Evolutionary conservation across 2,888 invertebrate species (phyloP).

Genomic region (Ischnura elegans): DNA sequence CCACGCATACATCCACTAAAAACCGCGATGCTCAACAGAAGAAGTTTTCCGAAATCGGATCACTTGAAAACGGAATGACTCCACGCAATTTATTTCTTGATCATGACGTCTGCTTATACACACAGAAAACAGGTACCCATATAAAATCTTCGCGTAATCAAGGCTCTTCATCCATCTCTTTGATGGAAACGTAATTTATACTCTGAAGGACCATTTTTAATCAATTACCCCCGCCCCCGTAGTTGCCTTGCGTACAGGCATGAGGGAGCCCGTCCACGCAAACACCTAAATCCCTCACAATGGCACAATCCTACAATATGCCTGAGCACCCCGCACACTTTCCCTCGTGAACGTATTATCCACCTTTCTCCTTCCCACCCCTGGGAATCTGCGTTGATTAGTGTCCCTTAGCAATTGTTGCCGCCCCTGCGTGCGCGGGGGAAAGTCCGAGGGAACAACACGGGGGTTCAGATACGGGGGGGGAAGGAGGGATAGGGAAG

Average conservation of each 20-base stretch:
- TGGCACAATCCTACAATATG: too few relatives aligned
- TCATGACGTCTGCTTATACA: neutral
- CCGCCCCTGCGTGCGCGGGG: neutral
- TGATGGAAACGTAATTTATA: neutral
- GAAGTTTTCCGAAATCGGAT: too few relatives aligned
- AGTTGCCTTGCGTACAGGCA: neutral
- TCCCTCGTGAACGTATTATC: neutral
- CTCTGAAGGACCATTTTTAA: neutral
- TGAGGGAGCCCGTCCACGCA: neutral
- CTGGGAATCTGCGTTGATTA: constrained; percentile 18
- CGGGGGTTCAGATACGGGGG: neutral
- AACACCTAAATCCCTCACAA: too few relatives aligned
- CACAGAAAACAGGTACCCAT: neutral
- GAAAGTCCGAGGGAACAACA: too few relatives aligned
- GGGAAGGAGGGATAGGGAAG: neutral
- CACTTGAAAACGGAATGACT: too few relatives aligned
- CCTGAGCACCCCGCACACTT: too few relatives aligned
- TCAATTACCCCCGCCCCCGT: neutral
- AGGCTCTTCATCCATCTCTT: neutral
- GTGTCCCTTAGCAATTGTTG: constrained; percentile 14
- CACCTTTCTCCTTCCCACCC: neutral
- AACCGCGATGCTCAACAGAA: too few relatives aligned
- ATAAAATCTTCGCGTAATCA: neutral
- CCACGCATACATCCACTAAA: too few relatives aligned
- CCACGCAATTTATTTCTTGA: too few relatives aligned